A percentile compares a stretch with the other conserved stretches of the same genome.
Conservation (phyloP, 2,113 vertebrate genomes). For the Psittacula cyanocephala region DNA sequence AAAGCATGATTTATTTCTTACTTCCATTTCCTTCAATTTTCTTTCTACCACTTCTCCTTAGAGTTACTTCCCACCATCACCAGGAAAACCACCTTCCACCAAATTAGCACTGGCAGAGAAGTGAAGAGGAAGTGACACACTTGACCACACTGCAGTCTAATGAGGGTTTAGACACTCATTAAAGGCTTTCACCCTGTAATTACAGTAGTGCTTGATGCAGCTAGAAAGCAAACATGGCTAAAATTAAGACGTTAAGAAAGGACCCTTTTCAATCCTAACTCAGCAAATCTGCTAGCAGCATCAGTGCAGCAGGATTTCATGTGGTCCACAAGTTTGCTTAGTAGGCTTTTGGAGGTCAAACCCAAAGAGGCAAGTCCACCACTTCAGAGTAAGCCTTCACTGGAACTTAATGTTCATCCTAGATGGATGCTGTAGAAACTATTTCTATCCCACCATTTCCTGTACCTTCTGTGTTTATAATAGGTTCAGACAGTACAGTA, state of each 20-base stretch:
- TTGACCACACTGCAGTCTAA: neutral
- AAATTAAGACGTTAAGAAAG: neutral
- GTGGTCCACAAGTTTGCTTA: neutral
- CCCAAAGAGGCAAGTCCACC: neutral
- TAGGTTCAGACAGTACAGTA: neutral
- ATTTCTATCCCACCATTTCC: neutral
- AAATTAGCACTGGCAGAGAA: neutral
- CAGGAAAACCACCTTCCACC: neutral
- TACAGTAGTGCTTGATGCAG: neutral
- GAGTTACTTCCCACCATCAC: neutral
- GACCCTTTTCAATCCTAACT: neutral
- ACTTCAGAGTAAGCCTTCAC: neutral
- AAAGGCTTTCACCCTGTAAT: neutral
- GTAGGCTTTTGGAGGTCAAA: neutral
- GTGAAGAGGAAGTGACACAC: neutral
- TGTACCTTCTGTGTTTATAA: neutral
- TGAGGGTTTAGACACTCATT: neutral
- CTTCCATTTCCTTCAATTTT: neutral
- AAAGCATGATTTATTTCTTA: neutral
- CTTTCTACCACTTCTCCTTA: neutral
- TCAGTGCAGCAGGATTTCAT: neutral
- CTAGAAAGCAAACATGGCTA: neutral
- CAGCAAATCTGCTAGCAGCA: neutral
- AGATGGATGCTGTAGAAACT: neutral
- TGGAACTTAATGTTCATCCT: neutral